Base-by-base conservation (phyloP, 2,888 invertebrate genomes). In the Tuta absoluta region DNA sequence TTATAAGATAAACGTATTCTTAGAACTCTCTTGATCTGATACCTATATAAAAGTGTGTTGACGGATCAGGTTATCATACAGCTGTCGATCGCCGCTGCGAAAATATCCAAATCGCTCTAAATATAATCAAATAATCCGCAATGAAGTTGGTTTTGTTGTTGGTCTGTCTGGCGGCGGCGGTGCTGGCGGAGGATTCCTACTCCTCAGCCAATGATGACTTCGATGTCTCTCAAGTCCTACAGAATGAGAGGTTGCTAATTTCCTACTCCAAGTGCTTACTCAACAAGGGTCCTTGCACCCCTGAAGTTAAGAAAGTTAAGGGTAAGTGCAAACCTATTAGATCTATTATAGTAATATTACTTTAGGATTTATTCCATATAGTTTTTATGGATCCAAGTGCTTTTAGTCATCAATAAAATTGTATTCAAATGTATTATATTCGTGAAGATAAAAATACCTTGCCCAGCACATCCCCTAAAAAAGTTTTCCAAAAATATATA, bases 261-360 rank as follows among this genome's bases (percentile, higher is more conserved):
- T 93, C 94, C 62, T 96, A 96, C 73, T 83, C 94, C 12, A 93
- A 94, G 67, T 96, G 96, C 75, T 81, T 96, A 68, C 81, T 95
- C 69, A 93, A 93, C 19, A 87, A 91, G 67, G 94, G 94, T 56
- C 93, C 93, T 2, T 96, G 96, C 78, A 95, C 95, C 0, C 92
- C 95, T 10, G 95, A 96, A 83, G 94, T 94, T 53, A 93, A 93
- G 72, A 93, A 94, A 87, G 84, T 96, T 0, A 95, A 94, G 90
- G 93, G 96, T 95, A 87, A 91, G 88, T 60, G n/a, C 14, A 14
- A 1, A 14, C n/a, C 10, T n/a, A 24, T 49, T 19, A 49, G 1
- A 17, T 49, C 2, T 49, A 49, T 41, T 14, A 7, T 41, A 41
- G 11, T 11, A 41, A n/a, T n/a, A n/a, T n/a, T n/a, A n/a, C n/a